Evolutionary conservation across 2,797 vertebrate genomes (phyloP).

Genomic region (Mionectes olivaceus): DNA sequence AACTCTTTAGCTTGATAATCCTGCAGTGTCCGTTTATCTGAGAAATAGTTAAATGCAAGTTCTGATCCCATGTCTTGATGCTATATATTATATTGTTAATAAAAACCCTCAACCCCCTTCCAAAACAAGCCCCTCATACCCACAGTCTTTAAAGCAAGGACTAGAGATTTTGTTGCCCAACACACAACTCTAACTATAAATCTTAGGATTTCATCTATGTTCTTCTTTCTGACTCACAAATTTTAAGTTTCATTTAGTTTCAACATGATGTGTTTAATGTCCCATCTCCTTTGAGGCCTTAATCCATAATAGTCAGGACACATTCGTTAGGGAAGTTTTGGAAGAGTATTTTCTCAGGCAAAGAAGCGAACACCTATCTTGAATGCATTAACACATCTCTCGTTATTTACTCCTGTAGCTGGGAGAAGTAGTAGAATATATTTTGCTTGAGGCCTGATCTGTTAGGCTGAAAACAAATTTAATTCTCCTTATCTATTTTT

Average conservation of each 20-base stretch:
- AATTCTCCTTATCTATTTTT: not conserved
- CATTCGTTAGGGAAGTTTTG: not conserved
- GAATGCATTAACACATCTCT: not conserved
- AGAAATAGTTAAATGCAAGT: not conserved
- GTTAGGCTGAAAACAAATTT: not conserved
- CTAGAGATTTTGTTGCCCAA: not conserved
- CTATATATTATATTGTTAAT: not conserved
- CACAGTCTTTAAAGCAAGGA: not conserved
- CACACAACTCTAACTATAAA: not conserved
- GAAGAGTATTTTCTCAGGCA: not conserved
- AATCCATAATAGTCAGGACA: not conserved
- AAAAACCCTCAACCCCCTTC: fast-evolving
- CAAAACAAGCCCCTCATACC: not conserved
- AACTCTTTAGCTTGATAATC: not conserved
- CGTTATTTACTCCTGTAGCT: not conserved
- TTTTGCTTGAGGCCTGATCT: not conserved
- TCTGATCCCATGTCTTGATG: not conserved
- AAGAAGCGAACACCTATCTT: not conserved
- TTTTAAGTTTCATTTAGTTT: not conserved
- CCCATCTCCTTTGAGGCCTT: not conserved
- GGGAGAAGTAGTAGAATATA: not conserved
- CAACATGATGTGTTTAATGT: not conserved
- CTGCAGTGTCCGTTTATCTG: not conserved
- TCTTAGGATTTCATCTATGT: not conserved
- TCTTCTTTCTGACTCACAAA: not conserved